Percentiles rank a stretch among this genome's conserved stretches.
Evolutionary conservation across 2,113 vertebrate genomes (phyloP).

Genomic region (Laterallus jamaicensis): DNA sequence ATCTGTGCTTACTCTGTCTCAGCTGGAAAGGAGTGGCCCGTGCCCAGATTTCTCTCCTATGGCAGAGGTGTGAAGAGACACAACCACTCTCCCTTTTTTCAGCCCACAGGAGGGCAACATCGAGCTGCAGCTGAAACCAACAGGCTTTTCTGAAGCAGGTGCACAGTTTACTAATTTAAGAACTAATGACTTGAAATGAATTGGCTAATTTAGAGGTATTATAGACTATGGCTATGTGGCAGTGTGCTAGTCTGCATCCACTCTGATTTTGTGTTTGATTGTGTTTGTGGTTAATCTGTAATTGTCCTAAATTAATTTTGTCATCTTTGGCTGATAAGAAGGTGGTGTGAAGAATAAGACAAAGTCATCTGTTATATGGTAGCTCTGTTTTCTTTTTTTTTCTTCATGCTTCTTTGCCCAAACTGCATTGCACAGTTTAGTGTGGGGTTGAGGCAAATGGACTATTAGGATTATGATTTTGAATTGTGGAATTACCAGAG

Average conservation of each 20-base stretch:
- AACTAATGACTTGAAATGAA: constrained; percentile 62
- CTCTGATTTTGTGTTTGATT: constrained; percentile 3
- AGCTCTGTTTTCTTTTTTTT: not conserved
- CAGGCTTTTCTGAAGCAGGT: constrained; percentile 5
- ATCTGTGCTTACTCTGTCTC: not conserved
- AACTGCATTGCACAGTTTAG: not conserved
- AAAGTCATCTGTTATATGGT: not conserved
- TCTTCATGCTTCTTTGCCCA: not conserved
- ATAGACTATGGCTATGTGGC: constrained; percentile 29
- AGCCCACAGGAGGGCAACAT: constrained; percentile 80
- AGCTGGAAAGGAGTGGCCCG: not conserved
- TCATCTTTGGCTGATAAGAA: not conserved
- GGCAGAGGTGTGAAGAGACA: not conserved
- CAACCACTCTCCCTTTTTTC: not conserved
- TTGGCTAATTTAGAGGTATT: constrained; percentile 43
- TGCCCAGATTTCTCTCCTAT: not conserved
- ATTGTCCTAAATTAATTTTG: constrained; percentile 15
- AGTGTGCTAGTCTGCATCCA: not conserved
- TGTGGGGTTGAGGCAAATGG: not conserved
- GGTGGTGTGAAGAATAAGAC: not conserved
- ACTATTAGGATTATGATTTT: not conserved
- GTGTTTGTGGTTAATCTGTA: constrained; percentile 49
- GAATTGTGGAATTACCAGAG: not conserved
- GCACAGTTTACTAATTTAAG: constrained; percentile 51
- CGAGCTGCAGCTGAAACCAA: constrained; percentile 64